Base-by-base conservation (phyloP, 2,113 vertebrate genomes). In the Piprites chloris region DNA sequence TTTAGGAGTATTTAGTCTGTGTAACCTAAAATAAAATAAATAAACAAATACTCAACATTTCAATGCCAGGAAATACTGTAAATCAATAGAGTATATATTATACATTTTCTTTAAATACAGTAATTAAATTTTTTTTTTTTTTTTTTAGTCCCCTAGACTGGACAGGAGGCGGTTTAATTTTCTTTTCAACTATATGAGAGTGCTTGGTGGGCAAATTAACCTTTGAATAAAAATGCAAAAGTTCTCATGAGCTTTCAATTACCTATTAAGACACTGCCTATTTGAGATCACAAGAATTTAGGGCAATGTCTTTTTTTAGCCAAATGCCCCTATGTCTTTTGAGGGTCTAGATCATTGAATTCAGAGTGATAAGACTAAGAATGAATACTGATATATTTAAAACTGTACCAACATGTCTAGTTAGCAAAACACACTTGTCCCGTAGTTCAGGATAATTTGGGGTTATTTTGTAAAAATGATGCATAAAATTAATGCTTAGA, bases 401-500 rank as follows among this genome's bases (percentile, higher is more conserved):
- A 87, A 85, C 37, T 32, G 30, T 73, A 69, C 26, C 28, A 83
- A 53, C 14, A 55, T 3, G 24, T 55, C 67, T 62, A 79, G 30
- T 76, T 93, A 83, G 53, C 32, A 79, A 91, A 92, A 87, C 37
- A 73, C 46, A 24, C 17, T 85, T 86, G 42, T 85, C 21, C 59
- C 58, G 30, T 56, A 93, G 49, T 78, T 87, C 78, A 96, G 53
- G 32, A 87, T 87, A 80, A 87, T 89, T 79, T n/a, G 14, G 13
- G 44, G 15, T 42, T 79, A 69, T 67, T 91, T 87, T 81, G 26
- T 62, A 63, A 67, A 46, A 90, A 53, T 75, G 33, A 61, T 59
- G n/a, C 37, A 76, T 55, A 93, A 87, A 96, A 90, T 90, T n/a
- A 83, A 41, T 77, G 41, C 26, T 91, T 89, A 91, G 73, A 87